Conservation (phyloP, 1,140 invertebrate genomes). For the Phymorhynchus buccinoides region DNA sequence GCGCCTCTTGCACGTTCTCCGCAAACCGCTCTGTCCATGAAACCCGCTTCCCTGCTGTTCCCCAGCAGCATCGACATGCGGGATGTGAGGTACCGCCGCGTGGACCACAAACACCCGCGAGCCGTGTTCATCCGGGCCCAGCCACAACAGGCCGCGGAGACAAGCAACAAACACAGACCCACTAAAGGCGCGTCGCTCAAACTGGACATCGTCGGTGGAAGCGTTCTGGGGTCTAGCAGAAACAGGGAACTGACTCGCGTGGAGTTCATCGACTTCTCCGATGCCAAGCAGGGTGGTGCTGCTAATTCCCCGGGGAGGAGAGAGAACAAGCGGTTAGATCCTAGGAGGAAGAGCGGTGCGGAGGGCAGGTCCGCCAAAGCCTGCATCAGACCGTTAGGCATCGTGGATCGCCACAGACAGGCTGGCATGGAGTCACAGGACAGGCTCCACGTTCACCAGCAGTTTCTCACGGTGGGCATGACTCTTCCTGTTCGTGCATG, state of each 20-base stretch:
- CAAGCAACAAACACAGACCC: not conserved
- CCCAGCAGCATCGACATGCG: not conserved
- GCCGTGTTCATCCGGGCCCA: not conserved
- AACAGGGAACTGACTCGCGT: not conserved
- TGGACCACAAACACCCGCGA: not conserved
- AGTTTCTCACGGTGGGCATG: not conserved
- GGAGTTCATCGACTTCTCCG: not conserved
- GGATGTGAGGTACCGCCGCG: not conserved
- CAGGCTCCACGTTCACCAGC: not conserved
- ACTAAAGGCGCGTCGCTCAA: not conserved
- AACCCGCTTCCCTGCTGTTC: not conserved
- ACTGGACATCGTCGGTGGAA: not conserved
- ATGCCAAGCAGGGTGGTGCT: not conserved
- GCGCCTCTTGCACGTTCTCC: not conserved
- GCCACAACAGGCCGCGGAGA: not conserved
- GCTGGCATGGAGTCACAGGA: not conserved
- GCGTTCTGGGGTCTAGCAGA: not conserved
- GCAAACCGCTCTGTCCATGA: not conserved
- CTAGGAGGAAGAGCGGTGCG: not conserved
- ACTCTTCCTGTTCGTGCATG: not conserved
- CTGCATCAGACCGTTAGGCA: not conserved
- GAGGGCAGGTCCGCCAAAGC: not conserved
- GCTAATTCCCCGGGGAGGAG: not conserved
- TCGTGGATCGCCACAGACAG: not conserved
- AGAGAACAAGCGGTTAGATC: not conserved